Evolutionary conservation across 2,888 invertebrate species (phyloP).

Genomic region (Globia sparganii): DNA sequence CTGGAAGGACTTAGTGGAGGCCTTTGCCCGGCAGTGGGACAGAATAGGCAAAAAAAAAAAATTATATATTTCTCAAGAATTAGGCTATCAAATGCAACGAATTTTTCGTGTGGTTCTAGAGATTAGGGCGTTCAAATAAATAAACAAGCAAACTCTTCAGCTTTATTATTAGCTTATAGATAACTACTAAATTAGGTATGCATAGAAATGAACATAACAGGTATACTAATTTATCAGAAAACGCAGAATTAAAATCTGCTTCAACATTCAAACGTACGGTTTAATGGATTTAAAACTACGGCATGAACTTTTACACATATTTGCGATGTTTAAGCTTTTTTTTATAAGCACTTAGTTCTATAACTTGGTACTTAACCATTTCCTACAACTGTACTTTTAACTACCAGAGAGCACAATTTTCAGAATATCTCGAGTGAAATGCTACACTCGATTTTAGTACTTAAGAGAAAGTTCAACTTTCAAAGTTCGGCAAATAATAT

Average conservation of each 20-base stretch:
- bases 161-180: not conserved
- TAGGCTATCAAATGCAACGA: too few species aligned
- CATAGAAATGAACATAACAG: not conserved
- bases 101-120: too few species aligned
- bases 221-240: not conserved
- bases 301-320: slow-evolving; percentile 11
- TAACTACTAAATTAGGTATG: not conserved
- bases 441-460: not conserved
- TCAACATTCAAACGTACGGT: not conserved
- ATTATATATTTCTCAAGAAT: too few species aligned
- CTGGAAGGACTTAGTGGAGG: too few species aligned
- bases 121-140: too few species aligned
- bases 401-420: slow-evolving; percentile 6
- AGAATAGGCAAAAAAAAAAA: too few species aligned
- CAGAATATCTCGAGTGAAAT: not conserved
- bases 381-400: slow-evolving; percentile 27
- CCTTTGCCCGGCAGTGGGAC: too few species aligned
- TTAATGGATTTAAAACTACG: slow-evolving; percentile 16
- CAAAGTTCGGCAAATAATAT: slow-evolving; percentile 6
- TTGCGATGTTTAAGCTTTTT: slow-evolving; percentile 12
- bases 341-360: slow-evolving; percentile 9
- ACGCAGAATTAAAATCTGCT: not conserved
- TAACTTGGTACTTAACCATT: not conserved
- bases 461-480: not conserved
- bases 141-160: too few species aligned